These are phyloP conservation scores for Halcyon senegalensis DNA, from an alignment of 2,113 vertebrate genomes.

Conservation along the genomic window DNA sequence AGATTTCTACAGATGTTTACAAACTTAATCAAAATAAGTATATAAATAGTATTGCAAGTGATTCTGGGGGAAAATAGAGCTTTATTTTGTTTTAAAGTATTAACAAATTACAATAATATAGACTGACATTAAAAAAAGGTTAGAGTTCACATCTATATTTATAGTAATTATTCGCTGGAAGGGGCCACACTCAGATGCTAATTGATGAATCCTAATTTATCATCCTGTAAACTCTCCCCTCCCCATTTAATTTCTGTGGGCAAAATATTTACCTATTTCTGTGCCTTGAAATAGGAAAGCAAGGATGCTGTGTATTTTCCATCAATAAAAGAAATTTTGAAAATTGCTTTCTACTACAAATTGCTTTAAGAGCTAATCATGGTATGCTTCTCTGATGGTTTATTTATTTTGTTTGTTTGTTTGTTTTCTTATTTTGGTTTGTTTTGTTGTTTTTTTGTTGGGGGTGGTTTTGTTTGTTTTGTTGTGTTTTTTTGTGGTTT, in stretches of 20 bases:
- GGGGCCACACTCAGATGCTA: not conserved
- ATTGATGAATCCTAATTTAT: slow-evolving; percentile 19
- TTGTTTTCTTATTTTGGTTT: too few species aligned
- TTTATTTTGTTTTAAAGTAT: slow-evolving; percentile 13
- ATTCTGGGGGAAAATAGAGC: not conserved
- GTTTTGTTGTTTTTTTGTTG: too few species aligned
- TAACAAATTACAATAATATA: not conserved
- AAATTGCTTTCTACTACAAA: not conserved
- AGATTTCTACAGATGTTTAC: slow-evolving; percentile 65
- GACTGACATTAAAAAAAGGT: not conserved
- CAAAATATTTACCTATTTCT: not conserved
- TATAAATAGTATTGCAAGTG: slow-evolving; percentile 36
- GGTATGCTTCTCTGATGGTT: not conserved
- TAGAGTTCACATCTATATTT: not conserved
- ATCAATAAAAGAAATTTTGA: not conserved
- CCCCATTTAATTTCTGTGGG: not conserved
- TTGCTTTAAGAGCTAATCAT: not conserved
- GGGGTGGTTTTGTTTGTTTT: too few species aligned
- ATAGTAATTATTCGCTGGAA: slow-evolving; percentile 4
- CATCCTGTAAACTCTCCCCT: not conserved
- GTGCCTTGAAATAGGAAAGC: not conserved
- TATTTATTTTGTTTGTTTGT: too few species aligned
- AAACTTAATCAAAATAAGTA: slow-evolving; percentile 30
- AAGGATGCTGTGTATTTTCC: not conserved
- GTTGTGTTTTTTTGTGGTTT: too few species aligned